Base-by-base conservation (phyloP, 2,113 vertebrate genomes). In the Anolis sagrei region DNA sequence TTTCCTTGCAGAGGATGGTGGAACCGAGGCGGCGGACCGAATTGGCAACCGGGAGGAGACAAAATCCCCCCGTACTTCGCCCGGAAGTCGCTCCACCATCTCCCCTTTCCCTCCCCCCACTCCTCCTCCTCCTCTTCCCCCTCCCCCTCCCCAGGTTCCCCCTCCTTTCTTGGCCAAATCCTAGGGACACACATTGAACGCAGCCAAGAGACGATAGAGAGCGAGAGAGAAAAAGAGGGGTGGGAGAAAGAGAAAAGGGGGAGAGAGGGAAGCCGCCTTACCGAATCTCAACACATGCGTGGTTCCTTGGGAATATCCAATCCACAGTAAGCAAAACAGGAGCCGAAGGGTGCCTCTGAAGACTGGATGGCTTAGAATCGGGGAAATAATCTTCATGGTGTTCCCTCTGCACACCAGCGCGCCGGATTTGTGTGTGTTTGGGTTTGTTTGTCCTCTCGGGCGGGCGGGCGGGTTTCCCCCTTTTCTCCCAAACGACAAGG, bases 241-340 rank as follows among this genome's bases (percentile, higher is more conserved):
- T 6, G 36, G 19, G 10, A n/a, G 76, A 10, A 39, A 82, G 68
- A 82, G 11, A 14, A 16, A 9, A 34, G 34, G 39, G 25, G 36
- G 29, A 29, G 7, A 36, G 21, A 8, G 29, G 72, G 83, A 93
- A 89, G 88, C 61, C 80, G 85, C 54, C 98, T 99, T 97, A 99
- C 98, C 98, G 90, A 99, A 99, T 97, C 98, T 98, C 94, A 99
- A 90, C 76, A 99, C 98, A 95, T 99, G 98, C 87, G 98, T 98
- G 95, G 99, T 99, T 96, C 97, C 98, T 93, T 97, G 97, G 93
- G 97, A 97, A 96, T 97, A 98, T 97, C 98, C 98, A 97, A 98
- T 97, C 96, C 97, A 97, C 96, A 98, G 96, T 90, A 98, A 95
- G 83, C 98, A 97, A 96, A 98, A 96, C 83, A 98, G 95, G 85